Evolutionary conservation across 2,888 invertebrate genomes (phyloP), one percentile per base, ranked within the genome.

Genomic region (Cynaeus angustus): DNA sequence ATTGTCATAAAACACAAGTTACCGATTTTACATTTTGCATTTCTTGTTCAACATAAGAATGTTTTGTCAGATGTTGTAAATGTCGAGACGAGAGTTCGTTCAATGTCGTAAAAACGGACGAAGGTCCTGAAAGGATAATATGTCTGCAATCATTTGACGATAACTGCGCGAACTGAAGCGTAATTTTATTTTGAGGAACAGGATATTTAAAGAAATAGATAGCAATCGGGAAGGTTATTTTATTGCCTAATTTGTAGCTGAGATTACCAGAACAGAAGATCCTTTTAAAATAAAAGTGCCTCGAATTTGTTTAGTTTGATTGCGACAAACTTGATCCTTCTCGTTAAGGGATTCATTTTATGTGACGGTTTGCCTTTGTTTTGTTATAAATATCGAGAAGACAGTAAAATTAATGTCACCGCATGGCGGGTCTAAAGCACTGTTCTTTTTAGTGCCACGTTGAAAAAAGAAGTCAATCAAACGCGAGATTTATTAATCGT

Each of bases 291-390:
- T 66, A 66, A 66, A 65, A 66, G 38, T 66, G 13, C 14, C 46
- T 56, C 33, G 10, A 46, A 58, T 30, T 66, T 38, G 37, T 56
- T 58, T 30, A 13, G 38, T 50, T 50, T 28, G 26, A 26, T 26
- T 45, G 48, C 10, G 52, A 46, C 52, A 46, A 46, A 41, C 14
- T 43, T 7, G 46, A 66, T 43, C 43, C 66, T 55, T 37, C 56
- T 48, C 56, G 28, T 56, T 26, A 38, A 45, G 26, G 58, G 59
- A 66, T 66, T 66, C 50, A 59, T 56, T 66, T 66, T 59, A 56
- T 58, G 48, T 45, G n/a, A 46, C 14, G 21, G 21, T 46, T 46
- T 46, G 46, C 8, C 16, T 41, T 41, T 41, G 41, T 12, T n/a
- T 9, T 33, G 33, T 6, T 33, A 7, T 33, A 33, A 33, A 33